Percentiles rank a stretch among this genome's conserved stretches.
Evolutionary conservation across 2,888 invertebrate genomes (phyloP).

Genomic region (Craniophora ligustri): DNA sequence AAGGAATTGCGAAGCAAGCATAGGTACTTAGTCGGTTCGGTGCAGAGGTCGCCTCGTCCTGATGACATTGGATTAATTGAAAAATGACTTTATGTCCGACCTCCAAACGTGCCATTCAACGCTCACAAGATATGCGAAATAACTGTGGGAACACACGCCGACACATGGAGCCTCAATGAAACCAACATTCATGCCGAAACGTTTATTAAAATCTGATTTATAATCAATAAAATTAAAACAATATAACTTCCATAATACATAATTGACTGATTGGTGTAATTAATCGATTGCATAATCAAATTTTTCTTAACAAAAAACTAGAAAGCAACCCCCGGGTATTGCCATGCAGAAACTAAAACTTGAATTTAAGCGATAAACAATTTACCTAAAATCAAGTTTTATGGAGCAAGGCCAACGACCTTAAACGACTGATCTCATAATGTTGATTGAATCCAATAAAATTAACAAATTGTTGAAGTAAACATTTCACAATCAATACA

Average conservation of each 20-base stretch:
- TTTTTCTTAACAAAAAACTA: constrained; percentile 83
- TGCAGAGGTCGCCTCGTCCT: constrained; percentile 78
- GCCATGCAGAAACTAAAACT: constrained; percentile 86
- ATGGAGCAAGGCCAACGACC: constrained; percentile 79
- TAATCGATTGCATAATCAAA: constrained; percentile 86
- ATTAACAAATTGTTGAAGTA: constrained; percentile 82
- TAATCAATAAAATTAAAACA: constrained; percentile 70
- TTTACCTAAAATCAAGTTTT: constrained; percentile 84
- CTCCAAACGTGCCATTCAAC: constrained; percentile 74
- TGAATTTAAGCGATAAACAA: constrained; percentile 75
- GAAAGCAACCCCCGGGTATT: constrained; percentile 85
- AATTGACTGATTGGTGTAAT: constrained; percentile 57
- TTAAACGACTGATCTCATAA: constrained; percentile 66
- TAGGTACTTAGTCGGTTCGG: constrained; percentile 64
- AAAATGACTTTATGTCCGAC: constrained; percentile 83
- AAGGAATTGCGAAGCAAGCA: constrained; percentile 51
- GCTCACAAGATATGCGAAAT: constrained; percentile 64
- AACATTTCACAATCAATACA: constrained; percentile 75
- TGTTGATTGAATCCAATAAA: constrained; percentile 56
- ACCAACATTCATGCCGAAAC: constrained; percentile 73
- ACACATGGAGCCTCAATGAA: constrained; percentile 60
- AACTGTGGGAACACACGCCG: constrained; percentile 68
- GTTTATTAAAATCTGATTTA: constrained; percentile 77
- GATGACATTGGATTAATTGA: constrained; percentile 85
- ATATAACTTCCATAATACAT: constrained; percentile 52